Percentiles rank a stretch among this genome's conserved stretches.
Evolutionary conservation across 2,888 invertebrate genomes (phyloP).

Genomic region (Cataglyphis altisquamis): DNA sequence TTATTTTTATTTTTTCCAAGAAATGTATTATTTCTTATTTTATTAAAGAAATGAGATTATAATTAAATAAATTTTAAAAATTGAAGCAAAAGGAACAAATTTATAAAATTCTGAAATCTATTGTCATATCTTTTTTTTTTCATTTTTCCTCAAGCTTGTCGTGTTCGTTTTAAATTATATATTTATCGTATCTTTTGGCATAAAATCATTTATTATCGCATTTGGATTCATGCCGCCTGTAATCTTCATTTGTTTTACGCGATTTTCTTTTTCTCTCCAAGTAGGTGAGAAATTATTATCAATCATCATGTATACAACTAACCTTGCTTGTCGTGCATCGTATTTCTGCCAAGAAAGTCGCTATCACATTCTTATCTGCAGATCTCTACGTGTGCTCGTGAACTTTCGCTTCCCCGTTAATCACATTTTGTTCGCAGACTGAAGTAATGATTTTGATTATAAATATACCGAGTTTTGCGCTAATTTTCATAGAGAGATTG

Average conservation of each 20-base stretch:
- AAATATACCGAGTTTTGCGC: constrained; percentile 1
- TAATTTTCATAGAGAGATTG: not conserved
- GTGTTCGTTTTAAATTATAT: not conserved
- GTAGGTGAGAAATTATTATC: constrained; percentile 6
- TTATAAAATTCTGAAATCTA: not conserved
- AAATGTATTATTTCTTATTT: no score
- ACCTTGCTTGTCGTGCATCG: not conserved
- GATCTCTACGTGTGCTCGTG: constrained; percentile 21
- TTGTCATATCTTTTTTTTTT: not conserved
- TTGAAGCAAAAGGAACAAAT: not conserved
- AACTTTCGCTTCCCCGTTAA: constrained; percentile 30
- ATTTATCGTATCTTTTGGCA: not conserved
- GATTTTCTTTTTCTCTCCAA: not conserved
- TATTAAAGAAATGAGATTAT: no score
- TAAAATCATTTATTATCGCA: not conserved
- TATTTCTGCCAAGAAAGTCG: constrained; percentile 24
- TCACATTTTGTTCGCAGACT: not conserved
- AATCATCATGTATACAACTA: constrained; percentile 5
- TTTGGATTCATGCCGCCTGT: not conserved
- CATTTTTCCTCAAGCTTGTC: not conserved
- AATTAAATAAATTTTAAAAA: not conserved
- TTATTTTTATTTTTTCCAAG: no score
- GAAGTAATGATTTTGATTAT: constrained; percentile 12
- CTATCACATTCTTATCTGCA: constrained; percentile 11
- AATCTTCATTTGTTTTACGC: constrained; percentile 22